phyloP scores from a whole-genome alignment of 2,797 vertebrate genomes.

The Lepus oiostolus region DNA sequence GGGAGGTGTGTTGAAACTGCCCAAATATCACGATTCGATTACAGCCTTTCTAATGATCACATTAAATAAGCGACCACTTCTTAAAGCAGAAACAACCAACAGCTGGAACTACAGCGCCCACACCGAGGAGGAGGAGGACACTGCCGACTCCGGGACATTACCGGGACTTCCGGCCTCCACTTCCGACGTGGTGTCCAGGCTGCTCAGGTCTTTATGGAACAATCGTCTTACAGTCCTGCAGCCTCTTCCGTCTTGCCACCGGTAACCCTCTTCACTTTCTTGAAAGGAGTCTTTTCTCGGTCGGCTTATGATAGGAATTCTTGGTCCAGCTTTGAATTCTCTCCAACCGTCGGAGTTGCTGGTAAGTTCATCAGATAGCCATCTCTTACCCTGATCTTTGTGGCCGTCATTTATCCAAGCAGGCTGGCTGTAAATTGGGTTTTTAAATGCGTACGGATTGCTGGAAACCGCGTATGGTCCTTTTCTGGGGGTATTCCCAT shows the following conservation, averaged over 20 bases:
- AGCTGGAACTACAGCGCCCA: not conserved
- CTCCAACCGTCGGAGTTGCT: slow-evolving; percentile 91
- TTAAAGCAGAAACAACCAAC: slow-evolving; percentile 50
- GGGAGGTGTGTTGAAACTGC: not conserved
- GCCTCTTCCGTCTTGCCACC: slow-evolving; percentile 84
- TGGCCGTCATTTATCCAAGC: slow-evolving; percentile 89
- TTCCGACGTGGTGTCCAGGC: slow-evolving; percentile 83
- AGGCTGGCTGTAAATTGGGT: slow-evolving; percentile 85
- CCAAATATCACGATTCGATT: not conserved
- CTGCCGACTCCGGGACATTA: slow-evolving; percentile 80
- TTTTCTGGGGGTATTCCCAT: slow-evolving; percentile 90
- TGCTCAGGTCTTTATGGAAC: slow-evolving; percentile 84
- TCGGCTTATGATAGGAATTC: slow-evolving; percentile 83
- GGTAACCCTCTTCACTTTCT: slow-evolving; percentile 85
- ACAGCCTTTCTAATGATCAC: slow-evolving; percentile 49
- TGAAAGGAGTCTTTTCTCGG: slow-evolving; percentile 88
- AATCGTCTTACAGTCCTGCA: slow-evolving; percentile 84
- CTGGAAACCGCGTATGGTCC: slow-evolving; percentile 87
- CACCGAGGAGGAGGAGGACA: not conserved
- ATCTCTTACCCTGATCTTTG: slow-evolving; percentile 90
- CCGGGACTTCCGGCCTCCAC: slow-evolving; percentile 84
- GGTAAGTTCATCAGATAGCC: slow-evolving; percentile 87
- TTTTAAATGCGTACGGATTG: slow-evolving; percentile 90
- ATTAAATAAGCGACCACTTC: slow-evolving; percentile 50
- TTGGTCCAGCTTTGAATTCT: slow-evolving; percentile 86